Conservation (phyloP, 2,797 vertebrate species). For the Dipus sagitta region DNA sequence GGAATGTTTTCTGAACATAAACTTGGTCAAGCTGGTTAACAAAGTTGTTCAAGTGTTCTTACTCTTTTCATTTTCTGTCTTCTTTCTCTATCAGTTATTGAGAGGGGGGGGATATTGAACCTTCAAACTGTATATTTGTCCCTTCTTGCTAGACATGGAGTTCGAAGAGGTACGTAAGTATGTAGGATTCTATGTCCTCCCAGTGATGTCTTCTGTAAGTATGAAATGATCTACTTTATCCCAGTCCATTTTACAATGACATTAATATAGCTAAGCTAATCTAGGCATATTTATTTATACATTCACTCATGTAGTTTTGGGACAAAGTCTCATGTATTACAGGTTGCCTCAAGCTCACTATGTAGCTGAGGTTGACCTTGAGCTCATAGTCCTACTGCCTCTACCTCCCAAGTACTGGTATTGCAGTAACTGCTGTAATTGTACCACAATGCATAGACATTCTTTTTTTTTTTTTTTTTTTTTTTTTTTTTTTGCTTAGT, state of each 20-base stretch:
- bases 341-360: not conserved
- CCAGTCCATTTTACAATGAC: not conserved
- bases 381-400: not conserved
- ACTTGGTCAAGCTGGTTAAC: not conserved
- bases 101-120: not conserved
- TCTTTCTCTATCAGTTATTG: not conserved
- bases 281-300: not conserved
- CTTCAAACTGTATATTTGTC: not conserved
- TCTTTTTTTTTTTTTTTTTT: not conserved
- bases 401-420: not conserved
- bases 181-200: not conserved
- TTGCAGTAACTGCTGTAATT: too few species aligned
- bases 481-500: not conserved
- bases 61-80: not conserved
- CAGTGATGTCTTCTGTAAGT: not conserved
- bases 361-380: too few species aligned
- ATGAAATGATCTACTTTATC: not conserved
- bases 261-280: not conserved
- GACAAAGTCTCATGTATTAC: not conserved
- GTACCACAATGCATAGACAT: not conserved
- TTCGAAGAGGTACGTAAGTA: not conserved
- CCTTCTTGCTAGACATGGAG: not conserved
- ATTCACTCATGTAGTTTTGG: not conserved
- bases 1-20: not conserved
- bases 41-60: not conserved